Base-by-base conservation (phyloP, 2,113 vertebrate species). In the Melanotaenia duboulayi region DNA sequence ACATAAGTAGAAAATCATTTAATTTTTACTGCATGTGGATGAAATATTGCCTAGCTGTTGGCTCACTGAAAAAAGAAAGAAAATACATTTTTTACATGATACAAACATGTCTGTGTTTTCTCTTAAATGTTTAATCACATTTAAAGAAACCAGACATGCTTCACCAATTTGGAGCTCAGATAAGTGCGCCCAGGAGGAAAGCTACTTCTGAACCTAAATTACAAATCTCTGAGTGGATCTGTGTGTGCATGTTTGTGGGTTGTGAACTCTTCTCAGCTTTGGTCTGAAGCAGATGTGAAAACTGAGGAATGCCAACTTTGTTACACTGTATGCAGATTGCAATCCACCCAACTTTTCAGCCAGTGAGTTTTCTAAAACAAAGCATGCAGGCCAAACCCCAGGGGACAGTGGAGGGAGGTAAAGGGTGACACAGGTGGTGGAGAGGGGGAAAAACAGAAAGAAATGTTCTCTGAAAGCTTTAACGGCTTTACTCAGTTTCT, bases 261-360 rank as follows among this genome's bases (percentile, higher is more conserved):
- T 39, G 25, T 20, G 25, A 40, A 28, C 17, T 66, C 35, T 17
- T 66, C 59, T 65, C 13, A 13, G 32, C 67, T 68, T 56, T 6
- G 37, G 65, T 62, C 37, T 52, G 25, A 73, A 70, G 57, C 79
- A 87, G 77, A 87, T 85, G 87, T 78, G 81, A 71, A 83, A 62
- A 63, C 19, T 24, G 59, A 11, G 25, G 25, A 25, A 65, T 78
- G 56, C 50, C 67, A 76, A 22, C 44, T 60, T 74, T 75, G 83
- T 83, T 73, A 78, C 51, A 70, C 65, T 35, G 54, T 62, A 42
- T 85, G 77, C 37, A 71, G 46, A 62, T 70, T 63, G 40, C 16
- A n/a, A 57, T 69, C 49, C 46, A 54, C 17, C 2, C 7, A 65
- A 61, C 51, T 68, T 74, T 49, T 24, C 57, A 40, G 42, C 56